Percentiles rank a stretch among this genome's conserved stretches.
Evolutionary conservation across 2,888 invertebrate species (phyloP).

Genomic region (Minunthozetes semirufus): DNA sequence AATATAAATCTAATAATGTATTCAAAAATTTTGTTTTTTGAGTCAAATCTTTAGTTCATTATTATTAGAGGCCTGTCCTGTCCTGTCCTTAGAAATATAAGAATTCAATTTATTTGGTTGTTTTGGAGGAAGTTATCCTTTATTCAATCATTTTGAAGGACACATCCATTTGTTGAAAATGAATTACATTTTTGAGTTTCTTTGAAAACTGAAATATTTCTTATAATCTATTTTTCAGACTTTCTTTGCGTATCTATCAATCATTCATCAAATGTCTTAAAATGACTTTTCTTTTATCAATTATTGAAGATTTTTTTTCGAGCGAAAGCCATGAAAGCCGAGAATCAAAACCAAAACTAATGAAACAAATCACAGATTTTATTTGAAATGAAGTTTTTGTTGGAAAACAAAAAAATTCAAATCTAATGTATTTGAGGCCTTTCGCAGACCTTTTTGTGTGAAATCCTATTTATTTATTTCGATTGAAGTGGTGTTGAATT

Average conservation of each 20-base stretch:
- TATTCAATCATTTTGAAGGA: background rate
- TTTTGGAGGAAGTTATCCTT: background rate
- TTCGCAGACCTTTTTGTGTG: too few relatives aligned
- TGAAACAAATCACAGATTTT: background rate
- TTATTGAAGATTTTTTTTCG: too few relatives aligned
- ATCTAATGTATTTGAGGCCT: too few relatives aligned
- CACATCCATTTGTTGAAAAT: background rate
- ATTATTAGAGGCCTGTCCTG: too few relatives aligned
- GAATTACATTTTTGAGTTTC: background rate
- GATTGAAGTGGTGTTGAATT: background rate
- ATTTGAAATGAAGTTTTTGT: background rate
- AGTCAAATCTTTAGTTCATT: background rate
- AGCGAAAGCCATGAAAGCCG: background rate
- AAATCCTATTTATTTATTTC: background rate
- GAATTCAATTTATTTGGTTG: too few relatives aligned
- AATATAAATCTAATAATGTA: background rate
- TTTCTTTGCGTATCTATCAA: background rate
- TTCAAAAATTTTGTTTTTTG: background rate
- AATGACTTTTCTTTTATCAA: background rate
- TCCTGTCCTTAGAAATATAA: background rate
- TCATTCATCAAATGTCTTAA: background rate
- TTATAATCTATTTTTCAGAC: background rate
- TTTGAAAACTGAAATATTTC: background rate
- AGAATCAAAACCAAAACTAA: background rate
- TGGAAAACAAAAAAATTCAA: background rate